Percentiles rank a stretch among this genome's conserved stretches.
Conservation (phyloP, 2,888 invertebrate species). For the Galeopsomyia nigrocyanea region DNA sequence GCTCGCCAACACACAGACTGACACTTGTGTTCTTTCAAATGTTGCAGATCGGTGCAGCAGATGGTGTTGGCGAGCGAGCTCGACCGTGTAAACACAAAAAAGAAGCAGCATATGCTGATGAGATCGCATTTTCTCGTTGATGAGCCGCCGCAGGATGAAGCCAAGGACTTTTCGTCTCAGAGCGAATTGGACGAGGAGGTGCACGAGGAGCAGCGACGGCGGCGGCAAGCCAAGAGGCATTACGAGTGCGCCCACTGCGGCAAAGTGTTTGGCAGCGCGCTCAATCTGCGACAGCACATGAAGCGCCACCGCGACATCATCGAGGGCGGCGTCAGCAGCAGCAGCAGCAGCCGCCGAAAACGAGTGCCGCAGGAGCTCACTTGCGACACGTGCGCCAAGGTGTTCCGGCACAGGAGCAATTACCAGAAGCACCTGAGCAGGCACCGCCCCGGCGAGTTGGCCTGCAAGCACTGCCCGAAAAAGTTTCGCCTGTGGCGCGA, state of each 20-base stretch:
- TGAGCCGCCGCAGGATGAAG: conserved; percentile 36
- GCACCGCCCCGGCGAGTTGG: conserved; percentile 62
- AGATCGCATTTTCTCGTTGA: conserved; percentile 8
- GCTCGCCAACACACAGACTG: too few species aligned
- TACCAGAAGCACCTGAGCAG: conserved; percentile 63
- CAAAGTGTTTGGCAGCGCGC: conserved; percentile 56
- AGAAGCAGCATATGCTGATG: conserved; percentile 40
- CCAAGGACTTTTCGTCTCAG: conserved; percentile 53
- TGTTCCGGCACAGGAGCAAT: conserved; percentile 64
- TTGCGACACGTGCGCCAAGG: conserved; percentile 64
- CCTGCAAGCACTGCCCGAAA: conserved; percentile 65
- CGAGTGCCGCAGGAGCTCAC: conserved; percentile 54
- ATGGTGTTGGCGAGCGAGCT: too few species aligned
- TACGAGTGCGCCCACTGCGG: conserved; percentile 63
- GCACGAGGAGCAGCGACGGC: conserved; percentile 50
- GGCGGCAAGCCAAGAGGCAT: conserved; percentile 58
- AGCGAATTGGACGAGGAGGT: conserved; percentile 52
- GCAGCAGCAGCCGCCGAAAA: not conserved
- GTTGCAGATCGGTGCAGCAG: too few species aligned
- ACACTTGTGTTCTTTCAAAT: too few species aligned
- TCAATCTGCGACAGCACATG: conserved; percentile 61
- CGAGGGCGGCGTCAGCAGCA: not conserved
- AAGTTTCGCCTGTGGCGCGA: conserved; percentile 65
- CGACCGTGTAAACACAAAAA: conserved; percentile 29
- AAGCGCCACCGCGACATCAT: conserved; percentile 58